Evolutionary conservation across 2,888 invertebrate species (phyloP).

Genomic region (Galerucella pusilla): DNA sequence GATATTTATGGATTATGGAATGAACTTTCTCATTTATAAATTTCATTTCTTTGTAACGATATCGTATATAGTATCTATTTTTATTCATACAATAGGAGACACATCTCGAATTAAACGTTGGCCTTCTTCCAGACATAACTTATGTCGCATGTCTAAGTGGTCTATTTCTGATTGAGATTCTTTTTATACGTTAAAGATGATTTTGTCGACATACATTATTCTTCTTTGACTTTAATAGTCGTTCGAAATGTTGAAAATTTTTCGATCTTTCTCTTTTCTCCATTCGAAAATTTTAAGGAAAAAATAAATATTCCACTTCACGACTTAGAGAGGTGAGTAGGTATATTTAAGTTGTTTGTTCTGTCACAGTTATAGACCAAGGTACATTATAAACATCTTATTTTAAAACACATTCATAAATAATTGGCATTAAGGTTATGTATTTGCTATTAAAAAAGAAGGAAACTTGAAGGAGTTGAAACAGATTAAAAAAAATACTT

Average conservation of each 20-base stretch:
- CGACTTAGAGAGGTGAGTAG: too few species aligned
- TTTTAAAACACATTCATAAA: too few species aligned
- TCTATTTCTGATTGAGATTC: slow-evolving; percentile 67
- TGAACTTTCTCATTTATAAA: background rate
- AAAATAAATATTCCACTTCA: slow-evolving; percentile 10
- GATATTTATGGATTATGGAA: too few species aligned
- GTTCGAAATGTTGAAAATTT: slow-evolving; percentile 36
- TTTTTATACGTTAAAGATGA: slow-evolving; percentile 57
- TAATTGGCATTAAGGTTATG: too few species aligned
- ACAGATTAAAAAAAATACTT: background rate
- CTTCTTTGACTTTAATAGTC: slow-evolving; percentile 40
- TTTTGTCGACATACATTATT: slow-evolving; percentile 52
- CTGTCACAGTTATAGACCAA: background rate
- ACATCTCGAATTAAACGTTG: slow-evolving; percentile 66
- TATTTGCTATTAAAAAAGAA: too few species aligned
- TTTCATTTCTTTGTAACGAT: background rate
- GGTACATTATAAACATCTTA: too few species aligned
- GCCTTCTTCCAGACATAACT: slow-evolving; percentile 63
- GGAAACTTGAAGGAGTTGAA: background rate
- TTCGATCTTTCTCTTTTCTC: slow-evolving; percentile 14
- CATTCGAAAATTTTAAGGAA: slow-evolving; percentile 7
- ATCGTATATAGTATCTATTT: slow-evolving; percentile 53
- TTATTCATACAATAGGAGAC: slow-evolving; percentile 63
- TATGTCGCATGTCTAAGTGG: slow-evolving; percentile 66
- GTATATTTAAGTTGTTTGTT: background rate